Evolutionary conservation across 2,888 invertebrate genomes (phyloP).

Genomic region (Sussaba pulchella): DNA sequence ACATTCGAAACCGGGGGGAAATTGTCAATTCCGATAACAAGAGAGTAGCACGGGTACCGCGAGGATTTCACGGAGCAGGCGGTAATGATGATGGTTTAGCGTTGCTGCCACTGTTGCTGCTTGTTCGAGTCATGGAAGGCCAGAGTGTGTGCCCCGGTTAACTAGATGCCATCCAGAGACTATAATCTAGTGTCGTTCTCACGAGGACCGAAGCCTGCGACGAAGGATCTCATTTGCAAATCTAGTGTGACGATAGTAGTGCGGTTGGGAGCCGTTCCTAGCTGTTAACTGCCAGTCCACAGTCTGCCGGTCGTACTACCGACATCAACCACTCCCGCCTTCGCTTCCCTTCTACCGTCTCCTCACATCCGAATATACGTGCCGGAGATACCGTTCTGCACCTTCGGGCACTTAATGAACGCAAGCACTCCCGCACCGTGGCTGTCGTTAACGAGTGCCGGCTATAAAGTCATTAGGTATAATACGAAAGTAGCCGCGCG

Average conservation of each 20-base stretch:
- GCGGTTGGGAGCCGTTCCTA: slow-evolving; percentile 53
- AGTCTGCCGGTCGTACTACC: slow-evolving; percentile 51
- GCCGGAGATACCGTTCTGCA: slow-evolving; percentile 40
- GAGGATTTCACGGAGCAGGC: slow-evolving; percentile 52
- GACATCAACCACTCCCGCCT: slow-evolving; percentile 30
- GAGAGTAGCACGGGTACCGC: slow-evolving; percentile 1
- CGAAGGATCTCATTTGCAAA: slow-evolving; percentile 66
- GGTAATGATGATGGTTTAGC: slow-evolving; percentile 59
- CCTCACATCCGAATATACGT: neutral
- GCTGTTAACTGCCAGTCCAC: slow-evolving; percentile 57
- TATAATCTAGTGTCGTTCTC: slow-evolving; percentile 60
- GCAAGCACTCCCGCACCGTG: slow-evolving; percentile 62
- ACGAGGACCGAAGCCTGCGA: slow-evolving; percentile 44
- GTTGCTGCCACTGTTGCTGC: slow-evolving; percentile 34
- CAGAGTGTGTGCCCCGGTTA: slow-evolving; percentile 37
- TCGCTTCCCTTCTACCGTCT: neutral
- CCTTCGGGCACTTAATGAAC: slow-evolving; percentile 67
- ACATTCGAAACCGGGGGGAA: slow-evolving; percentile 21
- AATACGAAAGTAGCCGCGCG: slow-evolving; percentile 60
- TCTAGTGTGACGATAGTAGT: slow-evolving; percentile 63
- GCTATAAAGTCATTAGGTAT: slow-evolving; percentile 68
- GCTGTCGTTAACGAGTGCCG: slow-evolving; percentile 64
- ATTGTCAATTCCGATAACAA: slow-evolving; percentile 43
- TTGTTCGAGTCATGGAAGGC: slow-evolving; percentile 16
- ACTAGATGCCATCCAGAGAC: slow-evolving; percentile 50